phyloP scores from a whole-genome alignment of 2,113 vertebrate species.

The Gasterosteus aculeatus region DNA sequence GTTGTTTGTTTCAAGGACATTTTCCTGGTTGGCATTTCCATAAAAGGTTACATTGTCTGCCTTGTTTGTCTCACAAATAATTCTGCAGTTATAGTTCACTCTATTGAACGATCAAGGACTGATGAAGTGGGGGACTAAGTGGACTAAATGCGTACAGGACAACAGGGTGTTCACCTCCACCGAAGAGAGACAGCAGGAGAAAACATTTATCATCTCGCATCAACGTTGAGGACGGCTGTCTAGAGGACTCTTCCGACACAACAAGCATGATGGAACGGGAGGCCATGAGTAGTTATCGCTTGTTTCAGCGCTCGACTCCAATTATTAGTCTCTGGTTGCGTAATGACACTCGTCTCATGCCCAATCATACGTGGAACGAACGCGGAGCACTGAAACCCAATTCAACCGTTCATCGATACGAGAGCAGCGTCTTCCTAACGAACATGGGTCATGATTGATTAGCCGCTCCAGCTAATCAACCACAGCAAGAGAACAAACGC shows the following conservation, averaged over 20 bases:
- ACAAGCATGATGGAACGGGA: slow-evolving; percentile 2
- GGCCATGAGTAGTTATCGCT: neutral
- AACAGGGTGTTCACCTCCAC: neutral
- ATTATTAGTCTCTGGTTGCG: neutral
- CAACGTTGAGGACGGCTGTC: neutral
- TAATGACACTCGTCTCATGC: neutral
- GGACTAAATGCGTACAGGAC: neutral
- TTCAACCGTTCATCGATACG: neutral
- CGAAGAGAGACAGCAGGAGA: slow-evolving; percentile 1
- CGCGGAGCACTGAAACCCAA: neutral
- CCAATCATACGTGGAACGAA: neutral
- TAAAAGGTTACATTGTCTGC: neutral
- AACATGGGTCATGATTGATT: neutral
- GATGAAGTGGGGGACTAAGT: neutral
- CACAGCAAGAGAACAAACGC: neutral
- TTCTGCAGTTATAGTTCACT: neutral
- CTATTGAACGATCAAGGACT: neutral
- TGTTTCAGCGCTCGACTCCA: neutral
- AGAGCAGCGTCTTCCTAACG: neutral
- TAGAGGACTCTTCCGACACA: slow-evolving; percentile 4
- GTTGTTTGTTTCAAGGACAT: neutral
- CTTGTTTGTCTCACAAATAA: neutral
- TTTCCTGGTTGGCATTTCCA: neutral
- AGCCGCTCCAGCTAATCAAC: neutral
- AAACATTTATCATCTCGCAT: slow-evolving; percentile 31